Conservation (phyloP, 2,888 invertebrate species). For the Pseudanteris insignis region DNA sequence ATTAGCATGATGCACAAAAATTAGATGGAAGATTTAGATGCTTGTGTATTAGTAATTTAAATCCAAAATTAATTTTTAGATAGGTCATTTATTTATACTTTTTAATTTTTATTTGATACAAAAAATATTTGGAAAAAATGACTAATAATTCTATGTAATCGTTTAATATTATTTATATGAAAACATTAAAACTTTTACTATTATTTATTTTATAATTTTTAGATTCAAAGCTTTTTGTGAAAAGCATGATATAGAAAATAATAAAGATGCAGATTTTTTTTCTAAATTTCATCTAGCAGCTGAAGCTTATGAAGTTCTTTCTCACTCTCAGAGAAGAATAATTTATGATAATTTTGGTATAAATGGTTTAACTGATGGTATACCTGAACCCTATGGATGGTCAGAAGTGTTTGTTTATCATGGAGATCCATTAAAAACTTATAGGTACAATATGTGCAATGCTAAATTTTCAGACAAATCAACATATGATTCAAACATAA, state of each 20-base stretch:
- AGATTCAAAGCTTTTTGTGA: constrained; percentile 70
- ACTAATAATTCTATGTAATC: too few relatives aligned
- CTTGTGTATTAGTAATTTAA: too few relatives aligned
- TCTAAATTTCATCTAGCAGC: constrained; percentile 73
- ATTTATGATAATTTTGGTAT: constrained; percentile 92
- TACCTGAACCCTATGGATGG: constrained; percentile 75
- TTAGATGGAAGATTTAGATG: too few relatives aligned
- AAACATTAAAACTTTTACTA: too few relatives aligned
- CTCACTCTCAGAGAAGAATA: constrained; percentile 74
- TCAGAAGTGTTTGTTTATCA: constrained; percentile 83
- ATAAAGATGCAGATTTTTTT: constrained; percentile 53
- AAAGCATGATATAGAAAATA: constrained; percentile 71
- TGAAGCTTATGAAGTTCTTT: constrained; percentile 83
- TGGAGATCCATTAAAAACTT: constrained; percentile 79
- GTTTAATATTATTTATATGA: too few relatives aligned
- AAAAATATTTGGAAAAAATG: too few relatives aligned
- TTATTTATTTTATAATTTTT: constrained; percentile 23
- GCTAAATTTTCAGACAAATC: too few relatives aligned
- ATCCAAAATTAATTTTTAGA: too few relatives aligned
- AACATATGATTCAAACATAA: too few relatives aligned
- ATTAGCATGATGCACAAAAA: neutral
- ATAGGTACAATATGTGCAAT: too few relatives aligned
- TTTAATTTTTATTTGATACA: too few relatives aligned
- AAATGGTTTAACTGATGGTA: constrained; percentile 81
- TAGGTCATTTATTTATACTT: too few relatives aligned